phyloP scores from a whole-genome alignment of 1,140 invertebrate genomes.

The Daktulosphaira vitifoliae region DNA sequence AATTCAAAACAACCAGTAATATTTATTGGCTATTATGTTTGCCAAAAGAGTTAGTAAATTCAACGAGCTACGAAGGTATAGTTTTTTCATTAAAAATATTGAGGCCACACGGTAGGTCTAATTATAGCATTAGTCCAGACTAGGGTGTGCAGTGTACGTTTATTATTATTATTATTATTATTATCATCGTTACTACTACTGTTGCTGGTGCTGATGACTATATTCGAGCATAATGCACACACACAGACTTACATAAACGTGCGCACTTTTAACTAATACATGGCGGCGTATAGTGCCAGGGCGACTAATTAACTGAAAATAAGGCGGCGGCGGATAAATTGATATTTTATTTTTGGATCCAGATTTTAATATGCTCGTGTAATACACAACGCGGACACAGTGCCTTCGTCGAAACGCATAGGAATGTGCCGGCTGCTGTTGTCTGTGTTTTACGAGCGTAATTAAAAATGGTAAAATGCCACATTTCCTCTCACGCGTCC shows the following conservation, averaged over 20 bases:
- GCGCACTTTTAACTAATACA: background rate
- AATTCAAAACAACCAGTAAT: too few relatives aligned
- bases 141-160: background rate
- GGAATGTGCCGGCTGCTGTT: too few relatives aligned
- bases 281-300: background rate
- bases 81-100: conserved; percentile 27
- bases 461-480: conserved; percentile 3
- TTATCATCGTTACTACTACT: conserved; percentile 9
- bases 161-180: conserved; percentile 15
- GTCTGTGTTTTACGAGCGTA: too few relatives aligned
- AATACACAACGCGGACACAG: too few relatives aligned
- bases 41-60: too few relatives aligned
- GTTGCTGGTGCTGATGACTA: background rate
- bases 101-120: conserved; percentile 19
- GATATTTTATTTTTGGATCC: conserved; percentile 30
- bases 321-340: conserved; percentile 19
- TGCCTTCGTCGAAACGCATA: too few relatives aligned
- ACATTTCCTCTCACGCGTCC: background rate
- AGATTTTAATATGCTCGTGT: background rate
- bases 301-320: conserved; percentile 29
- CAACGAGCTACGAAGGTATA: conserved; percentile 15
- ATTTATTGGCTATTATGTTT: too few relatives aligned
- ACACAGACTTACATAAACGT: background rate
- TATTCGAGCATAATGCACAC: background rate
- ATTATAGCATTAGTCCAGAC: conserved; percentile 17